A percentile compares a stretch with the other conserved stretches of the same genome.
These are phyloP conservation scores for Stenopsyche tienmushanensis DNA, from an alignment of 1,140 invertebrate genomes.

Conservation along the genomic window DNA sequence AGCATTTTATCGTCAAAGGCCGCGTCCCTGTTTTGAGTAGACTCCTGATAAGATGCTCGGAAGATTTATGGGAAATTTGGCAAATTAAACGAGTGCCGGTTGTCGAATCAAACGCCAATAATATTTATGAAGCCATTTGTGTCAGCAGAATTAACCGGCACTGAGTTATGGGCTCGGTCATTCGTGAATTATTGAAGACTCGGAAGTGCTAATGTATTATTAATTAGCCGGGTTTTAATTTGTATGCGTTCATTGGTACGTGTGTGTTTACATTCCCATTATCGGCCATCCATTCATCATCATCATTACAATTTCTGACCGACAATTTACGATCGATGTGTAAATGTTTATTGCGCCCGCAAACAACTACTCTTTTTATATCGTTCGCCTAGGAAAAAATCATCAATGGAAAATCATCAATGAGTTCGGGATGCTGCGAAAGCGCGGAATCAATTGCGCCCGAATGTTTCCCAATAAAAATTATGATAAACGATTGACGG, in stretches of 20 bases:
- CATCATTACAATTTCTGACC: background rate
- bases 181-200: background rate
- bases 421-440: no score
- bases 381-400: no score
- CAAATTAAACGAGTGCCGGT: conserved; percentile 30
- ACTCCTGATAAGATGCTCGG: conserved; percentile 28
- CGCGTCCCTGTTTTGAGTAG: background rate
- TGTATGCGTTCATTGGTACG: background rate
- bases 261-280: background rate
- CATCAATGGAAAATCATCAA: no score
- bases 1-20: background rate
- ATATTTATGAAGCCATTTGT: conserved; percentile 40
- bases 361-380: no score
- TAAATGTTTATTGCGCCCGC: background rate
- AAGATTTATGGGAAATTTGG: conserved; percentile 41
- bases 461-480: no score
- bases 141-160: conserved; percentile 35
- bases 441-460: no score
- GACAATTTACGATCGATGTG: background rate
- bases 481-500: no score
- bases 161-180: conserved; percentile 33
- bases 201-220: conserved; percentile 2
- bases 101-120: conserved; percentile 25
- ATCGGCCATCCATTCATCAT: background rate
- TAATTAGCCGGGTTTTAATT: conserved; percentile 6